These are phyloP conservation scores for Megaceryle torquata DNA, from an alignment of 2,113 vertebrate species.

Conservation along the genomic window DNA sequence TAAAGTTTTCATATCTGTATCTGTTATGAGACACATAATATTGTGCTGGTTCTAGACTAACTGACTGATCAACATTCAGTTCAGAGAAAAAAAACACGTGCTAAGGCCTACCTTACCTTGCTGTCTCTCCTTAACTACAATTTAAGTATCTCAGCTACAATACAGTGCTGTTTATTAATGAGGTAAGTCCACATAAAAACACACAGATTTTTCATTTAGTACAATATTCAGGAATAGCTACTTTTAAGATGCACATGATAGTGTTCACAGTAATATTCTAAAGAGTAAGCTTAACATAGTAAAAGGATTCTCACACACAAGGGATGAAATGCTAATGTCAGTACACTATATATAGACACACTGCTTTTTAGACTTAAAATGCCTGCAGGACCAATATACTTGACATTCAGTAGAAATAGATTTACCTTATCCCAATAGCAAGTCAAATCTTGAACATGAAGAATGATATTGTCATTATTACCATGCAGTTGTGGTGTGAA, in stretches of 20 bases:
- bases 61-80: neutral
- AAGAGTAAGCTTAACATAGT: neutral
- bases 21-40: neutral
- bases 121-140: neutral
- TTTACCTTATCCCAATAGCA: conserved; percentile 91
- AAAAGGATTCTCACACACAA: neutral
- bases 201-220: neutral
- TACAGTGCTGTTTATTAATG: neutral
- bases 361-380: neutral
- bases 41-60: neutral
- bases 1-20: neutral
- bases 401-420: neutral
- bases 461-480: conserved; percentile 58
- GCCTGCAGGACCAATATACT: neutral
- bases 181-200: fast-evolving
- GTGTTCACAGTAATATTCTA: neutral
- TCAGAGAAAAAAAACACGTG: fast-evolving
- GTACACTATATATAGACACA: neutral
- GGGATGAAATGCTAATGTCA: neutral
- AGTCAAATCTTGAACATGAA: conserved; percentile 81
- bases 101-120: neutral
- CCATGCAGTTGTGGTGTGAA: neutral
- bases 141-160: neutral
- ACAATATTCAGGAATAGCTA: neutral
- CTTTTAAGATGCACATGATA: neutral